Base-by-base conservation (phyloP, 2,888 invertebrate species). In the Bombyx huttoni region DNA sequence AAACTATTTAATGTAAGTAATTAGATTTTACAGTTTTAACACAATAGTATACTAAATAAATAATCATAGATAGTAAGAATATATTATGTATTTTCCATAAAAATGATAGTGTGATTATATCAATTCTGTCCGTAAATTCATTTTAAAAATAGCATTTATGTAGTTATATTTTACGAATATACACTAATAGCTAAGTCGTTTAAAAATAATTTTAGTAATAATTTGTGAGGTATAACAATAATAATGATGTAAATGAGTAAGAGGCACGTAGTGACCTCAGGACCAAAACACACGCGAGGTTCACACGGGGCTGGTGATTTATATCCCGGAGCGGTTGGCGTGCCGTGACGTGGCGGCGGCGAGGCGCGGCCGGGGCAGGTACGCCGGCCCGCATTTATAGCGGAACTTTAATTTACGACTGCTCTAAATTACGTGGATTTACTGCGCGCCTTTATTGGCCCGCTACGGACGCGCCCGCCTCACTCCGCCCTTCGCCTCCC, bases 341-440 rank as follows among this genome's bases (percentile, higher is more conserved):
- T 75, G 75, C 72, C 67, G 59, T 61, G 52, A 54, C 56, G 66
- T 58, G 61, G 61, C 65, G 62, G 63, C 68, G 73, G 58, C 61
- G 67, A 61, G 65, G 68, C 64, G 68, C 66, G 67, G 74, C 69
- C 74, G 75, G 70, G 83, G 79, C 82, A 81, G 81, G 82, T 79
- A 83, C 82, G 68, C 70, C 74, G 66, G 74, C 70, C 67, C 74
- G 73, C 75, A 72, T 85, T 85, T 86, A 86, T 80, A 81, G 84
- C 84, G 76, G 85, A 86, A 88, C 86, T 82, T 76, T 83, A 81
- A 87, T 87, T 86, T 88, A 88, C 74, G 68, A 75, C 79, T 73
- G 85, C 86, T 81, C 86, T 87, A 88, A 87, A 88, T 86, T 81
- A 86, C 84, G 82, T 86, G 83, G 86, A 88, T 88, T 88, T 88